phyloP scores from a whole-genome alignment of 2,113 vertebrate genomes.

The Lagenorhynchus albirostris region DNA sequence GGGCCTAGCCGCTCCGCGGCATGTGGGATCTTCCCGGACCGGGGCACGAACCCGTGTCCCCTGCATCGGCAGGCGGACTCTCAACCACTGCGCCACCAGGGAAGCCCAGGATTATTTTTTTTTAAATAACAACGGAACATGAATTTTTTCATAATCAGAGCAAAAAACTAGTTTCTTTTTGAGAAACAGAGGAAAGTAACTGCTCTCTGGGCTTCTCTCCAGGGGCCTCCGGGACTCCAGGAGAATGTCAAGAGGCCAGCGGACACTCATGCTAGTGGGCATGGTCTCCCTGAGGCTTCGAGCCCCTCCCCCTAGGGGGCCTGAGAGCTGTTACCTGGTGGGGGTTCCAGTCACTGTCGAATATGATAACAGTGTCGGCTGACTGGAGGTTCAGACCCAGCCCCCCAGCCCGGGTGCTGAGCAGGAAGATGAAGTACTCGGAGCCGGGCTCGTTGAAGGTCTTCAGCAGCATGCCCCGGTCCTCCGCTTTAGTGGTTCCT shows the following conservation, averaged over 20 bases:
- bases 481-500: constrained; percentile 97
- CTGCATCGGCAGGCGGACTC: too few relatives aligned
- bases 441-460: constrained; percentile 94
- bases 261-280: neutral
- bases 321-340: constrained; percentile 88
- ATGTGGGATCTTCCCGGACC: too few relatives aligned
- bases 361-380: constrained; percentile 96
- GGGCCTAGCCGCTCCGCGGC: too few relatives aligned
- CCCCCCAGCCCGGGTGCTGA: constrained; percentile 95
- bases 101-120: neutral
- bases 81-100: too few relatives aligned
- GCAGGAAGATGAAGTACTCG: constrained; percentile 95
- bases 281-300: fast-evolving
- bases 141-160: neutral
- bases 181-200: neutral
- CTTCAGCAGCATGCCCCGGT: constrained; percentile 95
- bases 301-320: neutral
- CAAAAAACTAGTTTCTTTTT: neutral
- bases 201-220: neutral
- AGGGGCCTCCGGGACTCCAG: neutral
- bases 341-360: constrained; percentile 98
- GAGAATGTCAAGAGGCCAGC: fast-evolving
- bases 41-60: too few relatives aligned
- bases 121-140: neutral
- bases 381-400: constrained; percentile 96